These are phyloP conservation scores for Axis porcinus DNA, from an alignment of 2,113 vertebrate species.

Conservation along the genomic window DNA sequence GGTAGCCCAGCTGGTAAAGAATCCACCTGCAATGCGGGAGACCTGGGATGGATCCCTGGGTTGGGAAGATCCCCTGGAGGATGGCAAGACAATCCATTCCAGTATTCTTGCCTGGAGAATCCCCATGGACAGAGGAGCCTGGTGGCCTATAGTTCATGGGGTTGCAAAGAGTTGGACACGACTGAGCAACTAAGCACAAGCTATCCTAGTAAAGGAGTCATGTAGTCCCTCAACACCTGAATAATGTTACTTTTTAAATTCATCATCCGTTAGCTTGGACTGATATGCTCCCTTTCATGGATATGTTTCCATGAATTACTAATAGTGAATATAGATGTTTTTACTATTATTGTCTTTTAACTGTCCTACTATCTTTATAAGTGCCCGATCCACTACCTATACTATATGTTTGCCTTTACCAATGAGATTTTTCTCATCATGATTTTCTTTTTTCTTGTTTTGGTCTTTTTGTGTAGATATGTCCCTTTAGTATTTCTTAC, in stretches of 20 bases:
- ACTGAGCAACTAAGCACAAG: neutral
- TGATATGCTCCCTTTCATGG: neutral
- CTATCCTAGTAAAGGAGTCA: neutral
- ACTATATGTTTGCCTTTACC: neutral
- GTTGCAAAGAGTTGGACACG: neutral
- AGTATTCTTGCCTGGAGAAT: neutral
- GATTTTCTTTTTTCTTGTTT: neutral
- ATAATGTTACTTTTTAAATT: neutral
- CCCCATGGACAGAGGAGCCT: neutral
- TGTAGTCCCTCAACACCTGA: neutral
- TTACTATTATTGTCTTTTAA: neutral
- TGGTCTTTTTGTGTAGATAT: neutral
- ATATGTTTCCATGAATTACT: neutral
- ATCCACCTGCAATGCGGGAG: neutral
- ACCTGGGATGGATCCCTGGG: neutral
- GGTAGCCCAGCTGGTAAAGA: neutral
- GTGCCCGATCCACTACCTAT: neutral
- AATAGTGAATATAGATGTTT: neutral
- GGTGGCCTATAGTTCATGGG: neutral
- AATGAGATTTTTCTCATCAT: neutral
- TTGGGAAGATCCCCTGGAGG: neutral
- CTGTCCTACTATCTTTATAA: neutral
- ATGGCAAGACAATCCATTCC: neutral
- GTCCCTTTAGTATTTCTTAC: neutral
- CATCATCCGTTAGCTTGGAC: neutral